Base-by-base conservation (phyloP, 2,113 vertebrate genomes). In the Thalassarche chlororhynchos region DNA sequence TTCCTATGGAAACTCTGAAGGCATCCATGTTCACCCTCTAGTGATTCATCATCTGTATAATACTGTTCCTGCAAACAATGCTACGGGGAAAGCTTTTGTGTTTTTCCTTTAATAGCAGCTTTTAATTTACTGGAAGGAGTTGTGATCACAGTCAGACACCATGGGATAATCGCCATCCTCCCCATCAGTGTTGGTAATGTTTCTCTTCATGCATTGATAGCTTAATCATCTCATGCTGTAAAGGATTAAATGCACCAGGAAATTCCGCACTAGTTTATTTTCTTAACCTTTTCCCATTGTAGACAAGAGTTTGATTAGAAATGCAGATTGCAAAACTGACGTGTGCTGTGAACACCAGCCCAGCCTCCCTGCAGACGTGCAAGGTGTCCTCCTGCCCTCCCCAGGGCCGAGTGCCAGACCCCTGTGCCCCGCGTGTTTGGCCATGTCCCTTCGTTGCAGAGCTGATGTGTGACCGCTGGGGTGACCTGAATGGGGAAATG, bases 371-470 rank as follows among this genome's bases (percentile, higher is more conserved):
- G 17, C 12, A 2, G 52, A 9, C 1, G 6, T 31, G 65, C 6
- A 1, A 9, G 51, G 46, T 11, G 49, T 19, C 74, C 12, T 24
- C 61, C 69, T n/a, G 38, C 62, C 29, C 26, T 58, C 29, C 52
- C 36, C 12, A 2, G 62, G 40, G 42, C 47, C 21, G 36, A 7
- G n/a, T 3, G 21, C 40, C 8, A 28, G 51, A 20, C 9, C 34
- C 61, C 51, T 3, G 36, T 8, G 31, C n/a, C 12, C 2, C 7
- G 61, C 54, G 5, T 0, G 0, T 13, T 1, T n/a, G 21, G 62
- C 24, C n/a, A 1, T 21, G 24, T 51, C 40, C 17, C 16, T 5
- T 31, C 14, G 1, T 1, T 3, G 31, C 17, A 9, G 26, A 60
- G 51, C 26, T 78, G 52, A 4, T 1, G 2, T 11, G 31, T 24